Conservation (phyloP, 2,888 invertebrate species). For the Microdon myrmicae region DNA sequence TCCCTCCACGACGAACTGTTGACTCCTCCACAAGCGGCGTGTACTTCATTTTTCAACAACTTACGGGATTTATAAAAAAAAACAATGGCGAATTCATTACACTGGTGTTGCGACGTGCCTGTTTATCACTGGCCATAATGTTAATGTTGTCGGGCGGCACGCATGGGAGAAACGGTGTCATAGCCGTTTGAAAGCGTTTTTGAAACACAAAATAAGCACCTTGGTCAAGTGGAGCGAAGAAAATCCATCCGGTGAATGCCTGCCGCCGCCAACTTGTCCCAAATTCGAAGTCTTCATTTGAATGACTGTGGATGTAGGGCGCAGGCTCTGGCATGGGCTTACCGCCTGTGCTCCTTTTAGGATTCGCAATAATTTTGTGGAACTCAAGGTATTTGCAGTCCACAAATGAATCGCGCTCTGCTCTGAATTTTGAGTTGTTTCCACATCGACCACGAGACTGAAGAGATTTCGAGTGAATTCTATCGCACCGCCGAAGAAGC, state of each 20-base stretch:
- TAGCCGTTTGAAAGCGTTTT: too few relatives aligned
- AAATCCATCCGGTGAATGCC: not conserved
- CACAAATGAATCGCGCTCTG: constrained; percentile 30
- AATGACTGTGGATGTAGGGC: constrained; percentile 10
- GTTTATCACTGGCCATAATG: too few relatives aligned
- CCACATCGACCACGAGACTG: not conserved
- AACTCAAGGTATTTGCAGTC: constrained; percentile 28
- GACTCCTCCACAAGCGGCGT: too few relatives aligned
- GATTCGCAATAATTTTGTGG: constrained; percentile 14
- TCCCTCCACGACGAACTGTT: too few relatives aligned
- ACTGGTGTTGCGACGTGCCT: too few relatives aligned
- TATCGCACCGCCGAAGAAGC: not conserved
- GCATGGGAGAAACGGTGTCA: too few relatives aligned
- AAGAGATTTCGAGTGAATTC: constrained; percentile 23
- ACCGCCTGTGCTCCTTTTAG: not conserved
- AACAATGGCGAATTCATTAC: too few relatives aligned
- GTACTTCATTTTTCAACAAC: too few relatives aligned
- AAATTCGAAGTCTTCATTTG: constrained; percentile 17
- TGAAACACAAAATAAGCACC: constrained; percentile 8
- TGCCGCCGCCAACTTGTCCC: constrained; percentile 16
- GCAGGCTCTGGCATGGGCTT: constrained; percentile 1
- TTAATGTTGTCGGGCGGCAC: too few relatives aligned
- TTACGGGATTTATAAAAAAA: too few relatives aligned
- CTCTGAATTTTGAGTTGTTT: not conserved
- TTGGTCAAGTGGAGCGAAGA: constrained; percentile 18